Base-by-base conservation (phyloP, 2,888 invertebrate species). In the Osedax frankpressi region DNA sequence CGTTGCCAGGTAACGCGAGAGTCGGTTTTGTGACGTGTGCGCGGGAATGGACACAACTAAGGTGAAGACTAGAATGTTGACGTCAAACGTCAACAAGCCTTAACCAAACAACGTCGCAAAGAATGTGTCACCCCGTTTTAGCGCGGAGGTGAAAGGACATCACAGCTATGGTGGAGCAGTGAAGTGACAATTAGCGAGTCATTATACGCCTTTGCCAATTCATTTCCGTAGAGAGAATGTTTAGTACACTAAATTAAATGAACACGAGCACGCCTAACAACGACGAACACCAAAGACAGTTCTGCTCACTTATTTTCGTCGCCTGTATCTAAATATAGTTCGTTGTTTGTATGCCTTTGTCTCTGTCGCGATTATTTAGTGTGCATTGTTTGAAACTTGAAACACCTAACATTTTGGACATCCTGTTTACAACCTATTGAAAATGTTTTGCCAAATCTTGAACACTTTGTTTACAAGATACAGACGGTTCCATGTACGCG, bases 81-180 rank as follows among this genome's bases (percentile, higher is more conserved):
- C 24, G 65, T 11, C 63, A 62, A 65, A 19, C 25, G 65, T 65
- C 6, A 65, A 24, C 24, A 65, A 65, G 1, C 65, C 24, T 65
- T 65, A 65, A 65, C 25, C 65, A 65, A 65, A 65, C 2, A 65
- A 65, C 65, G 19, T 25, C 65, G 65, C 65, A 65, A 65, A 65
- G 65, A 65, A 65, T 65, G 65, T 65, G 65, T 65, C n/a, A n/a
- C 65, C 2, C 65, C 65, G 19, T 65, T 65, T n/a, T 19, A 24
- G 26, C 65, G 25, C 19, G 65, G 19, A 25, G 6, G 65, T 25
- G 65, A 24, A 65, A 19, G 65, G 65, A 65, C n/a, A 24, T 65
- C 65, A 24, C 65, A 65, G 25, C 65, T 1, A 65, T 65, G 25
- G 65, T 65, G 14, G 24, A 65, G 65, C 65, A 2, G 24, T 65